Evolutionary conservation across 2,888 invertebrate species (phyloP), one percentile per base, ranked within the genome.

Genomic region (Dolomedes plantarius): DNA sequence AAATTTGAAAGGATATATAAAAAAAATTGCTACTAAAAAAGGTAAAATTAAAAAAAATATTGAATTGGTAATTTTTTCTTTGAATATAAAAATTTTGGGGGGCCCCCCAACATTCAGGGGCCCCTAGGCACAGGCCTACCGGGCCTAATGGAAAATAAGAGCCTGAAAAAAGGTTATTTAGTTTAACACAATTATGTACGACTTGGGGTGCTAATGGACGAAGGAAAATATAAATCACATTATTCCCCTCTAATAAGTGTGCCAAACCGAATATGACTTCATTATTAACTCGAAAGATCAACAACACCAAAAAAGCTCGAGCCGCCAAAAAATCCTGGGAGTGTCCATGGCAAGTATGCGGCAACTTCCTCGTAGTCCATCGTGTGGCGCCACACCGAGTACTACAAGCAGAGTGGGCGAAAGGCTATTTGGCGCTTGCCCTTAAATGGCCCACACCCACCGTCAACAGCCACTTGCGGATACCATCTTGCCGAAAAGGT

Each of bases 361-460:
- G 39, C 23, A 67, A 68, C 68, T 68, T 68, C 68, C 68, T 68
- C 23, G 11, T 68, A 68, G 68, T 68, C 68, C 68, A 19, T 31
- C 29, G 39, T 36, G 7, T 39, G 68, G 68, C 68, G 68, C 68
- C 68, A 68, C 29, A 28, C 68, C 39, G 5, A 19, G 68, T 23
- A 23, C 13, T 68, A 19, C 11, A 7, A 62, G 19, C 68, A 68
- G 39, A 31, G 68, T 68, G 68, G 68, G 68, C 68, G 68, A 68
- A 68, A 68, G 68, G 68, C 68, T 31, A 68, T 68, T 68, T 68
- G 68, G 68, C 68, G 68, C 68, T 68, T 68, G 68, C 68, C 68
- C 68, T 68, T 68, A 68, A 68, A 68, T 68, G 68, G 68, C 68
- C 68, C 68, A 68, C 68, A 68, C 68, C 68, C 39, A 68, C 68